Base-by-base conservation (phyloP, 2,113 vertebrate genomes). In the Zingel zingel region DNA sequence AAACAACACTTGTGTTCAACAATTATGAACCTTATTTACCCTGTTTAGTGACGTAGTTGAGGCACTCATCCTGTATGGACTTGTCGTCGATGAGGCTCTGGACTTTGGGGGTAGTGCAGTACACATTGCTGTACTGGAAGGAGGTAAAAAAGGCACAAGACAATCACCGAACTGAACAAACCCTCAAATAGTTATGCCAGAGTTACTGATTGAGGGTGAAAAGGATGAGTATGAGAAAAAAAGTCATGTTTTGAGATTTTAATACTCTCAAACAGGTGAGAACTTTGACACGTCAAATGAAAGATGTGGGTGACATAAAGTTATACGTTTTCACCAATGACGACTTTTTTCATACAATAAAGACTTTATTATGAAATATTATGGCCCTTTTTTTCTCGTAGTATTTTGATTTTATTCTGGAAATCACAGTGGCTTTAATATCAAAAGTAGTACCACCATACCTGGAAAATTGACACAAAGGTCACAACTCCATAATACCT, bases 401-500 rank as follows among this genome's bases (percentile, higher is more conserved):
- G 36, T 21, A 53, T 25, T 74, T 36, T 18, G 3, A 53, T 36
- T 45, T 27, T 54, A 1, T 13, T 74, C 18, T 51, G 2, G 1
- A 63, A 30, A 47, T 47, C 14, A 33, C 19, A 61, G 16, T 30
- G 33, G 12, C 33, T 2, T 2, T 47, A 5, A 50, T 33, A 54
- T 45, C 30, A 67, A 16, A 53, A 15, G 43, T 23, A 56, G 15
- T 14, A 65, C 1, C 47, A 69, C 12, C 21, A 74, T 94, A 99
- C 98, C 97, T 99, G 98, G 70, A 98, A 97, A 86, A 99, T 99
- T 74, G 98, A 99, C 39, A 99, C 98, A 8, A 99, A 93, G 0
- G 97, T 99, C 87, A 99, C 96, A 0, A 97, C 97, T 2, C 95
- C 97, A 0, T 99, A 99, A 90, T 99, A 99, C 91, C 98, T 99